Conservation (phyloP, 2,113 vertebrate genomes). For the Solenodon paradoxus region DNA sequence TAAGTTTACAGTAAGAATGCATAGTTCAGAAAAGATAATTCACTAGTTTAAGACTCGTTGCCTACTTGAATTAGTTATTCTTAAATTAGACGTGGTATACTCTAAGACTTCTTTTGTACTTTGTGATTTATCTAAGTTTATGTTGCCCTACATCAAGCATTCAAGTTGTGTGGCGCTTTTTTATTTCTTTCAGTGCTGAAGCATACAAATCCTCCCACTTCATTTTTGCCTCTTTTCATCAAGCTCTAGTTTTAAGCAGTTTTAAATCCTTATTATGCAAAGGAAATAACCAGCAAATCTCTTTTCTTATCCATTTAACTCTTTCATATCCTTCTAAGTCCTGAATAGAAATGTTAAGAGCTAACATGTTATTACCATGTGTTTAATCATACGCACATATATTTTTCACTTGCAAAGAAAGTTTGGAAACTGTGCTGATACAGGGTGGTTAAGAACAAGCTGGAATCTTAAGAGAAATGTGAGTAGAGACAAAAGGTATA, state of each 20-base stretch:
- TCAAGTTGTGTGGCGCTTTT: not conserved
- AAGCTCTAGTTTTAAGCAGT: slow-evolving; percentile 23
- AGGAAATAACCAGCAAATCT: not conserved
- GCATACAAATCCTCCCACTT: not conserved
- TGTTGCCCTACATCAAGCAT: not conserved
- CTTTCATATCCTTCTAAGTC: no score
- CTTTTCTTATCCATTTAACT: not conserved
- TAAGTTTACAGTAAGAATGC: not conserved
- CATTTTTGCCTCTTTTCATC: not conserved
- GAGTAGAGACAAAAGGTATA: not conserved
- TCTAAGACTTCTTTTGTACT: not conserved
- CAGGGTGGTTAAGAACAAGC: not conserved
- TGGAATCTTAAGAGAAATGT: not conserved
- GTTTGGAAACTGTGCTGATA: not conserved
- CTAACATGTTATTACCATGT: not conserved
- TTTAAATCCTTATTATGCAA: not conserved
- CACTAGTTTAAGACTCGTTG: not conserved
- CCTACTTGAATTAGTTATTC: not conserved
- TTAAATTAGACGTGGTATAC: not conserved
- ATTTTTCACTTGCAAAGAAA: not conserved
- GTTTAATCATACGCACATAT: not conserved
- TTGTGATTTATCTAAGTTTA: not conserved
- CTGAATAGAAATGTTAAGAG: not conserved
- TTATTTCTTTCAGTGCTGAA: not conserved
- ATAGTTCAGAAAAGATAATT: not conserved